Percentiles rank a stretch among this genome's conserved stretches.
These are phyloP conservation scores for Arremon brunneinucha DNA, from an alignment of 2,797 vertebrate species.

Conservation along the genomic window DNA sequence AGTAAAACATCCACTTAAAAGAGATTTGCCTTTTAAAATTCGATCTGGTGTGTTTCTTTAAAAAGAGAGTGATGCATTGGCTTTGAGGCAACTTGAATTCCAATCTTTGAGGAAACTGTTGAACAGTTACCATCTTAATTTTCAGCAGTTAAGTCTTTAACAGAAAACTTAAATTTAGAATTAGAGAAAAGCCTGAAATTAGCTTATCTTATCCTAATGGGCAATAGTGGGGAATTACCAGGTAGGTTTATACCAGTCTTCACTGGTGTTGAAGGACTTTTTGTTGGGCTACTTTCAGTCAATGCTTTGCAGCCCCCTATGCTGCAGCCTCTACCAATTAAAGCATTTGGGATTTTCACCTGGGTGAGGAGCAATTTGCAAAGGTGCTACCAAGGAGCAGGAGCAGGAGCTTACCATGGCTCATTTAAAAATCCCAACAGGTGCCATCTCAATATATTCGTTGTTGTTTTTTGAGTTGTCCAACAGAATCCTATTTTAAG, in stretches of 20 bases:
- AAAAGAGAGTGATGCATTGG: background rate
- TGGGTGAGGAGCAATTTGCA: background rate
- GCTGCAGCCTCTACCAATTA: background rate
- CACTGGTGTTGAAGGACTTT: background rate
- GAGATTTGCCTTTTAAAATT: background rate
- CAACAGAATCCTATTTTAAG: background rate
- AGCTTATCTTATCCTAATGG: background rate
- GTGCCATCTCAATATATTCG: background rate
- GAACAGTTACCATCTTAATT: background rate
- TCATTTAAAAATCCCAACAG: background rate
- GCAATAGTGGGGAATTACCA: background rate
- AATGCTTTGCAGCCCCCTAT: fast-evolving
- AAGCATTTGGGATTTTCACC: background rate
- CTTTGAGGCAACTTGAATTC: background rate
- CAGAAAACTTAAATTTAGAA: background rate
- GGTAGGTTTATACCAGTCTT: background rate
- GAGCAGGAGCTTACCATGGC: background rate
- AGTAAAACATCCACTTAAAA: background rate
- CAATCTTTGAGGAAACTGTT: background rate
- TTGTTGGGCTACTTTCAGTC: background rate
- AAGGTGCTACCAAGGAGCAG: background rate
- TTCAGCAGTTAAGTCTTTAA: background rate
- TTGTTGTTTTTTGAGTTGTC: background rate
- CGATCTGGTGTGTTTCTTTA: background rate
- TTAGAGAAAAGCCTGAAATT: background rate